These are phyloP conservation scores for Phalera bucephala DNA, from an alignment of 2,888 invertebrate species.

Conservation along the genomic window DNA sequence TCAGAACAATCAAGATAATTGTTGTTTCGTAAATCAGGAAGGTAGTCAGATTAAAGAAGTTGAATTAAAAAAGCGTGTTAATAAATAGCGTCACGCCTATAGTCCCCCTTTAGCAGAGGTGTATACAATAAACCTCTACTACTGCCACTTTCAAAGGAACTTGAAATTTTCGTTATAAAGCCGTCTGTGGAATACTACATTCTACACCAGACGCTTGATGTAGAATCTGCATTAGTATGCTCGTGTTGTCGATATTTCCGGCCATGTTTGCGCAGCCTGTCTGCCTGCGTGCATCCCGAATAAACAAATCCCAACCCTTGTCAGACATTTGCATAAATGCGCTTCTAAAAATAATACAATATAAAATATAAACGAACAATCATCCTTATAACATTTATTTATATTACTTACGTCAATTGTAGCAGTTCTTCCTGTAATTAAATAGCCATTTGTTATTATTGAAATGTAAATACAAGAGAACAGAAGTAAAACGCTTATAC, in stretches of 20 bases:
- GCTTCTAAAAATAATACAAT: not conserved
- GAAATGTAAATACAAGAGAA: not conserved
- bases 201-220: slow-evolving; percentile 8
- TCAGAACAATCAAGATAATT: no score
- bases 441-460: not conserved
- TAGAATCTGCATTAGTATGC: slow-evolving; percentile 30
- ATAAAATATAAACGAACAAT: not conserved
- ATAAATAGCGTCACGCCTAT: no score
- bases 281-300: slow-evolving; percentile 31
- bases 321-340: slow-evolving; percentile 5
- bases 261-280: slow-evolving; percentile 25
- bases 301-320: slow-evolving; percentile 37
- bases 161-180: no score
- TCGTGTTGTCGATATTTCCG: slow-evolving; percentile 23
- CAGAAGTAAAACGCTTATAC: no score
- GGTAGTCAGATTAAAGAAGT: no score
- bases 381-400: not conserved
- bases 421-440: not conserved
- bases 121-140: no score
- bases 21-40: no score
- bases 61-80: no score
- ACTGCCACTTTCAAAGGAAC: no score
- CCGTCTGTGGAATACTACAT: no score
- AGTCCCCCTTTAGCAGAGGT: no score
- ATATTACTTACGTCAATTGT: not conserved